These are phyloP conservation scores for Triplophysa rosa DNA, from an alignment of 2,113 vertebrate genomes.

Conservation along the genomic window DNA sequence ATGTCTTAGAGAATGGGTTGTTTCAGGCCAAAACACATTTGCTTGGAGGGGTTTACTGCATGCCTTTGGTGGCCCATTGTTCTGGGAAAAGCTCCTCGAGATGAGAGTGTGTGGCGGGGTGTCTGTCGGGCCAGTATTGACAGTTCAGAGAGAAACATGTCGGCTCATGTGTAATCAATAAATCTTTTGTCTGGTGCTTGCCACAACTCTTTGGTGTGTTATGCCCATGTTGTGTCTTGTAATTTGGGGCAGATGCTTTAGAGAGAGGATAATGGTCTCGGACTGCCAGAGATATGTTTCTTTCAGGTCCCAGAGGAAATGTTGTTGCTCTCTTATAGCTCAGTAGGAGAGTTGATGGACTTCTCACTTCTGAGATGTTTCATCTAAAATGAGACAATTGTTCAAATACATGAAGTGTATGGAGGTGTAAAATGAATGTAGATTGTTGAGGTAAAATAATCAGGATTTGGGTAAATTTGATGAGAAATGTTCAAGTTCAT, in stretches of 20 bases:
- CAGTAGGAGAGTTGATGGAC: too few species aligned
- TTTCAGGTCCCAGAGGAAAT: too few species aligned
- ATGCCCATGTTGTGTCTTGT: slow-evolving; percentile 48
- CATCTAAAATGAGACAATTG: too few species aligned
- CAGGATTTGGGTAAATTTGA: too few species aligned
- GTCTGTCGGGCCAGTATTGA: slow-evolving; percentile 70
- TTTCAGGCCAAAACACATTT: slow-evolving; percentile 61
- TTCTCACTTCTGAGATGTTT: too few species aligned
- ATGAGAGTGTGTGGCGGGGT: slow-evolving; percentile 66
- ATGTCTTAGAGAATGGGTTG: slow-evolving; percentile 54
- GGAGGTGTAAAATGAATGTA: too few species aligned
- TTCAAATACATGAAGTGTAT: too few species aligned
- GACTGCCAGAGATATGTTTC: too few species aligned
- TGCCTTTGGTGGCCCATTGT: slow-evolving; percentile 64
- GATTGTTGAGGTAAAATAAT: too few species aligned
- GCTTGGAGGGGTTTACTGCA: slow-evolving; percentile 59
- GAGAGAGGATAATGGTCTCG: slow-evolving; percentile 45
- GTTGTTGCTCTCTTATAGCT: too few species aligned
- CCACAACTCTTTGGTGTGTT: slow-evolving; percentile 41
- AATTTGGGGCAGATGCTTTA: slow-evolving; percentile 52
- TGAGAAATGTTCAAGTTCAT: too few species aligned
- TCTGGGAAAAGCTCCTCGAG: slow-evolving; percentile 66
- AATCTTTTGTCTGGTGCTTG: slow-evolving; percentile 62
- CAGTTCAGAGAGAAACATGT: slow-evolving; percentile 61
- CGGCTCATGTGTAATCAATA: slow-evolving; percentile 64